Conservation (phyloP, 1,140 invertebrate genomes). For the Sycophila sp. region DNA sequence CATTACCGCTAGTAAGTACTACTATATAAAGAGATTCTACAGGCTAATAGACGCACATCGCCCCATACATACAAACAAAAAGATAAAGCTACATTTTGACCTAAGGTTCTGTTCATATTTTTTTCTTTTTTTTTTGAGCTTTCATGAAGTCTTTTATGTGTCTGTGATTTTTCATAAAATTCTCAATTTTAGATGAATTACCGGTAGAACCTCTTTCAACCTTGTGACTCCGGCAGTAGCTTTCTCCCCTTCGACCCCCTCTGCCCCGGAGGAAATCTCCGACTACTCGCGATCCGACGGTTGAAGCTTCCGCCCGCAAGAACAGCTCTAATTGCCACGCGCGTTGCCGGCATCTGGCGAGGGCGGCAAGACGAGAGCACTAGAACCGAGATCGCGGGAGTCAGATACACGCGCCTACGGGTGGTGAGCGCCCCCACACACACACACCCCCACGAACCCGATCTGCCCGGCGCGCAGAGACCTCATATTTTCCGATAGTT, state of each 20-base stretch:
- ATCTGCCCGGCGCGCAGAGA: slow-evolving; percentile 2
- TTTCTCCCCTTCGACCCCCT: neutral
- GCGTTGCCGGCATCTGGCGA: slow-evolving; percentile 10
- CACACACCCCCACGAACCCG: slow-evolving; percentile 2
- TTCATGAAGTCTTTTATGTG: too few relatives aligned
- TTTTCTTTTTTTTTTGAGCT: too few relatives aligned
- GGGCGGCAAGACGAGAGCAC: neutral
- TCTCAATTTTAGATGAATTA: neutral
- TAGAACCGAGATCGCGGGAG: neutral
- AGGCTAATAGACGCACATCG: too few relatives aligned
- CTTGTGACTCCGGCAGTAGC: neutral
- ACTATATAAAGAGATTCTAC: too few relatives aligned
- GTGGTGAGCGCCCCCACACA: too few relatives aligned
- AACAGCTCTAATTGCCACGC: neutral
- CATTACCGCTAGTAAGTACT: too few relatives aligned
- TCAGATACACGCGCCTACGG: neutral
- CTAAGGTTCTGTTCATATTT: too few relatives aligned
- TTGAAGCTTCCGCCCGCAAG: slow-evolving; percentile 5
- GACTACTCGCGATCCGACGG: slow-evolving; percentile 5
- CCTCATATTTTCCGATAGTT: slow-evolving; percentile 24
- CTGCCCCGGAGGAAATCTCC: neutral
- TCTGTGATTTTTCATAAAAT: too few relatives aligned
- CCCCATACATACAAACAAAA: too few relatives aligned
- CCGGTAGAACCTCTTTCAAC: neutral
- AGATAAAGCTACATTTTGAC: too few relatives aligned